Conservation (phyloP, 2,888 invertebrate species). For the Drosophila kokeensis region DNA sequence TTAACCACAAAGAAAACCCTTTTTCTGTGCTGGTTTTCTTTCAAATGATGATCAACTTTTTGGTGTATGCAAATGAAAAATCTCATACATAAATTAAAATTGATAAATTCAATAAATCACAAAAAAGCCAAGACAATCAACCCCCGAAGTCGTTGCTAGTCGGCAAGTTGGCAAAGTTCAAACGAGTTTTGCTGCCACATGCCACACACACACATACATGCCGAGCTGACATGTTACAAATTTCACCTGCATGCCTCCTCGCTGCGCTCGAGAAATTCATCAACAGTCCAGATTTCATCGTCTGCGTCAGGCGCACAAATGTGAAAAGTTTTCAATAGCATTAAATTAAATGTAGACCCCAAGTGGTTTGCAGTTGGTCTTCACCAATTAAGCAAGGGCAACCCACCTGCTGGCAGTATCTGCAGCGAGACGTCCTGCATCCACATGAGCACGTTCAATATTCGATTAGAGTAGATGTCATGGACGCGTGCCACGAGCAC, state of each 20-base stretch:
- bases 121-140: conserved; percentile 42
- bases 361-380: conserved; percentile 11
- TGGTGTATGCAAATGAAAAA: conserved; percentile 48
- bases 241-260: conserved; percentile 90
- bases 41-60: conserved; percentile 19
- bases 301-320: conserved; percentile 84
- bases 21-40: background rate
- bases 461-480: conserved; percentile 95
- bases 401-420: conserved; percentile 89
- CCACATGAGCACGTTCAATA: conserved; percentile 93
- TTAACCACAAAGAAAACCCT: background rate
- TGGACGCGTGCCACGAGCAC: conserved; percentile 91
- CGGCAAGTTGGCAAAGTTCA: conserved; percentile 44
- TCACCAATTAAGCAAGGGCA: conserved; percentile 37
- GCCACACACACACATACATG: conserved; percentile 34
- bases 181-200: conserved; percentile 63
- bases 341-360: conserved; percentile 41
- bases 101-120: conserved; percentile 73
- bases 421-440: conserved; percentile 95
- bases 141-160: conserved; percentile 1
- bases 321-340: conserved; percentile 68
- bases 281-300: conserved; percentile 94
- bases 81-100: conserved; percentile 57
- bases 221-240: conserved; percentile 45
- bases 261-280: conserved; percentile 93